Evolutionary conservation across 1,140 invertebrate genomes (phyloP).

Genomic region (Amphibalanus amphitrite): DNA sequence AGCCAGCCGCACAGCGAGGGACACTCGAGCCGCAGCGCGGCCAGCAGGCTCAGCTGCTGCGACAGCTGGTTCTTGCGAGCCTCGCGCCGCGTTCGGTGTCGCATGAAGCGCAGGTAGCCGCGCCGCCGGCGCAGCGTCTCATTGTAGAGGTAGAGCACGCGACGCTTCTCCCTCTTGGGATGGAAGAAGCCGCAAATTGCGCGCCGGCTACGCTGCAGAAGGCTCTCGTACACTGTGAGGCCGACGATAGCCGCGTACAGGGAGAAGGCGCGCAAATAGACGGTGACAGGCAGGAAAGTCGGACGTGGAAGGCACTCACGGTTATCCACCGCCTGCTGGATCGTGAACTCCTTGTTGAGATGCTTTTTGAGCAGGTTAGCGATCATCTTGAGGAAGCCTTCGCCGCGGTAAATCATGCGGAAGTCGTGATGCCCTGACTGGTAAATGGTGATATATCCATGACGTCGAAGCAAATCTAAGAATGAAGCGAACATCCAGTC

Average conservation of each 20-base stretch:
- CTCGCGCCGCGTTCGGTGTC: background rate
- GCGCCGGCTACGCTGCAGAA: background rate
- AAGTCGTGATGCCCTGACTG: background rate
- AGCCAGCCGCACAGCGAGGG: background rate
- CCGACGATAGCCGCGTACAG: background rate
- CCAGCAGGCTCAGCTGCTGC: no score
- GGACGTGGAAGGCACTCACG: background rate
- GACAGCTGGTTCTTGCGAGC: background rate
- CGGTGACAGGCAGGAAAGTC: background rate
- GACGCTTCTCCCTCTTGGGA: background rate
- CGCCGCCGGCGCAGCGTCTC: background rate
- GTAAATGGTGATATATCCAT: background rate
- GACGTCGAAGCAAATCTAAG: background rate
- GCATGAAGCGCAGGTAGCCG: constrained; percentile 1
- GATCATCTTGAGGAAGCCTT: background rate
- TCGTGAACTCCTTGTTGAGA: background rate
- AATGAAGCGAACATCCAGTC: constrained; percentile 1
- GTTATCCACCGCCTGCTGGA: background rate
- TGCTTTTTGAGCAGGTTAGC: background rate
- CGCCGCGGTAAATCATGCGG: background rate
- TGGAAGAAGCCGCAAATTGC: background rate
- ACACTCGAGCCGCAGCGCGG: background rate
- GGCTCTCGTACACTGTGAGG: background rate
- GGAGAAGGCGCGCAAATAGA: background rate
- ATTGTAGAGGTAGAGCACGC: background rate